Base-by-base conservation (phyloP, 92 coral and sea anemone species). In the Porites cylindrica region DNA sequence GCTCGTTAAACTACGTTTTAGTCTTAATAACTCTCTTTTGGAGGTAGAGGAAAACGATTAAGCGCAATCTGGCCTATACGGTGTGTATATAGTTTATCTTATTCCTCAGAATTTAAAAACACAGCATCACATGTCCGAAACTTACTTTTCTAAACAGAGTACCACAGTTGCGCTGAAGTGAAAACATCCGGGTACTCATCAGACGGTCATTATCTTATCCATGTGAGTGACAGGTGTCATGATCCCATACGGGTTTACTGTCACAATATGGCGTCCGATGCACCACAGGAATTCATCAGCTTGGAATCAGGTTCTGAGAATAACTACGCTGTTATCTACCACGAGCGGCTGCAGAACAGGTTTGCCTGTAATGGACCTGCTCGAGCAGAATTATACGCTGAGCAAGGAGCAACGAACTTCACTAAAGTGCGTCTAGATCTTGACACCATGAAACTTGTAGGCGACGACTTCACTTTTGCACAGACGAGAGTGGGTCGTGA, bases 181-280 rank as follows among this genome's bases (percentile, higher is more conserved):
- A 88, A 86, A 8, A 67, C 90, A 78, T 83, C 94, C 23, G 99
- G 99, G 50, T 82, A 88, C 78, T 88, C 79, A n/a, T 87, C 90
- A 38, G 96, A 92, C 53, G 98, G 99, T 23, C 97, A 95, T 70
- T 97, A 97, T 93, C 72, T 97, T 50, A 75, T 97, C 71, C 89
- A 93, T 52, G 63, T 92, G 66, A 93, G 85, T 70, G 91, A 95
- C 65, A 91, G 88, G 13, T 97, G 99, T 86, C 75, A 82, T 65
- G 98, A 95, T 63, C 93, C 99, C 10, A 52, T 89, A 67, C 93
- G 98, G 14, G 89, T 97, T 69, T 97, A 88, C 93, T 97, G 99
- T 80, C 91, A 86, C 90, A 85, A 88, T 62, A 92, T 97, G 93
- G 79, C 67, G 51, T 85, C 92, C 26, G 87, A 72, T 10, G 81